Evolutionary conservation across 1,140 invertebrate species (phyloP), one percentile per base, ranked within the genome.

Genomic region (Diuraphis noxia): DNA sequence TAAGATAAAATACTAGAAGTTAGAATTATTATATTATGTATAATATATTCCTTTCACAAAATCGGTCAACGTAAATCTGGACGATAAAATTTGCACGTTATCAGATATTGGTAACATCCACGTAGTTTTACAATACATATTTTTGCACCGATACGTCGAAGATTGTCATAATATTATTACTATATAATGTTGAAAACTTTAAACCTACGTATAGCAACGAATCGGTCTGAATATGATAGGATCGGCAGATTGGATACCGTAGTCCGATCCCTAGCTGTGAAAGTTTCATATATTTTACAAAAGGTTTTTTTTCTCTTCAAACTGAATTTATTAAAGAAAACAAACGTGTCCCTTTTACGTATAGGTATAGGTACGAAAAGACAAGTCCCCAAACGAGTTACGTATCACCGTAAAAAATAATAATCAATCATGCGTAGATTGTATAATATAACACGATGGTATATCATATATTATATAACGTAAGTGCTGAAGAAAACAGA

Each of bases 231-330:
- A 72, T n/a, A 30, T n/a, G n/a, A n/a, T 72, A n/a, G 56, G 30
- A n/a, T 72, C 56, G 30, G 30, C 30, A n/a, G 56, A 72, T 72
- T 72, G 56, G n/a, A 72, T 63, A n/a, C n/a, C 13, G 30, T n/a
- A n/a, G n/a, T 72, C 34, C 4, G 13, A 72, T 72, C 56, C 56
- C 13, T 6, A 13, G 56, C 5, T 17, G 56, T n/a, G n/a, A n/a
- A 72, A 17, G 34, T 72, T 72, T 17, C 6, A 72, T n/a, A 72
- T 5, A n/a, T 72, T 72, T 72, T 72, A 72, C 56, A 72, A 72
- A 72, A 72, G n/a, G 56, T 72, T 72, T 72, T 72, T 72, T 72
- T 72, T 56, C n/a, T 72, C 30, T 72, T 72, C 56, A n/a, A 72
- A 72, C 30, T n/a, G 56, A 72, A 72, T 72, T n/a, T 72, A 72